phyloP scores from a whole-genome alignment of 2,797 vertebrate genomes.

The Caiman crocodilus region DNA sequence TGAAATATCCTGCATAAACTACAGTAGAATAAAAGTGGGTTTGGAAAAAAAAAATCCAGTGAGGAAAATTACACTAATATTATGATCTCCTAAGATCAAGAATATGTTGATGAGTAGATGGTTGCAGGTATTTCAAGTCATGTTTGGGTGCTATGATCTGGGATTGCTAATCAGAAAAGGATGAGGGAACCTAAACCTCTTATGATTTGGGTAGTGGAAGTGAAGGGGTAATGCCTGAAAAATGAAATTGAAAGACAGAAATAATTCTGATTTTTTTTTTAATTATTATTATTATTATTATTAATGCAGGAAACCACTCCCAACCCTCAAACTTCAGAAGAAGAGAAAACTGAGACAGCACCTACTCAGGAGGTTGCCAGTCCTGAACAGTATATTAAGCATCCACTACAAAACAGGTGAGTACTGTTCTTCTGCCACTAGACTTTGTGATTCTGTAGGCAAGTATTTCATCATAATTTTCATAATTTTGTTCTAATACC shows the following conservation, averaged over 20 bases:
- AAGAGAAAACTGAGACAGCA: constrained; percentile 86
- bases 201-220: background rate
- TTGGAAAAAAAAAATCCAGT: background rate
- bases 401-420: constrained; percentile 96
- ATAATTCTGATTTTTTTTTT: background rate
- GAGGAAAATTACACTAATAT: background rate
- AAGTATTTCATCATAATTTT: background rate
- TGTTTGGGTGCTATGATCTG: background rate
- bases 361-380: constrained; percentile 86
- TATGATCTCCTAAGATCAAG: background rate
- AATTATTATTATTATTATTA: background rate
- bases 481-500: background rate
- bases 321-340: constrained; percentile 87
- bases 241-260: background rate
- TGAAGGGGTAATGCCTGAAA: background rate
- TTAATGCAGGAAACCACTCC: constrained; percentile 88
- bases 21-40: background rate
- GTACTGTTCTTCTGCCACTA: background rate
- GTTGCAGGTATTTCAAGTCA: background rate
- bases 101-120: background rate
- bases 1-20: background rate
- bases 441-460: background rate
- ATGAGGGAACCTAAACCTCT: background rate
- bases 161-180: background rate
- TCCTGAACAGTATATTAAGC: constrained; percentile 94